Conservation (phyloP, 2,888 invertebrate genomes). For the Eledona agricola region DNA sequence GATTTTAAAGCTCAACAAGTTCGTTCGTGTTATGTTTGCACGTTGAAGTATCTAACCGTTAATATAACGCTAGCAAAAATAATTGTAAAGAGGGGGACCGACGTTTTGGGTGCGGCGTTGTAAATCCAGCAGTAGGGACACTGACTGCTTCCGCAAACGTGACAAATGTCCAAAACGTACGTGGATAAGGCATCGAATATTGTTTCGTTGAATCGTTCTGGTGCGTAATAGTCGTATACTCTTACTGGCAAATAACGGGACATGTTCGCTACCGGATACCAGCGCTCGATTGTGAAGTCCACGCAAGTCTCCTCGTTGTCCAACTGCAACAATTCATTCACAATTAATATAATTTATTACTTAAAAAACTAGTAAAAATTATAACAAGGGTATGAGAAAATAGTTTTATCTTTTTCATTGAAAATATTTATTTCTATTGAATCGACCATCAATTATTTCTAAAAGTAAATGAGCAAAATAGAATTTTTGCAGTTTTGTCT, state of each 20-base stretch:
- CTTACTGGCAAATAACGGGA: slow-evolving; percentile 89
- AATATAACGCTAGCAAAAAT: slow-evolving; percentile 48
- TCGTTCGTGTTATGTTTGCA: slow-evolving; percentile 38
- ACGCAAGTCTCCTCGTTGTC: slow-evolving; percentile 87
- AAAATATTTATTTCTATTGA: no score
- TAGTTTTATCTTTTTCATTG: no score
- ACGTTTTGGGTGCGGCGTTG: slow-evolving; percentile 68
- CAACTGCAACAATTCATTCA: slow-evolving; percentile 70
- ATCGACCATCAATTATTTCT: no score
- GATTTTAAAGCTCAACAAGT: slow-evolving; percentile 16
- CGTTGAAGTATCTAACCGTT: slow-evolving; percentile 47
- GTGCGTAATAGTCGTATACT: slow-evolving; percentile 95
- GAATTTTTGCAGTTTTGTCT: no score
- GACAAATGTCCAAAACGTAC: slow-evolving; percentile 89
- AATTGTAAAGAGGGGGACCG: slow-evolving; percentile 50
- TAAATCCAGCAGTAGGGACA: slow-evolving; percentile 92
- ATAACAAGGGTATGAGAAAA: no score
- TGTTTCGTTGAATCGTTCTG: slow-evolving; percentile 92
- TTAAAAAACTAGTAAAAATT: slow-evolving; percentile 2
- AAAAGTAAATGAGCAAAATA: no score
- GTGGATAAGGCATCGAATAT: slow-evolving; percentile 89
- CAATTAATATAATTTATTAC: slow-evolving; percentile 2
- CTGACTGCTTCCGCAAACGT: slow-evolving; percentile 93
- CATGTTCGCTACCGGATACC: slow-evolving; percentile 97
- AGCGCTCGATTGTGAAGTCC: slow-evolving; percentile 91